phyloP scores from a whole-genome alignment of 2,797 vertebrate species.

The Darevskia mixta region DNA sequence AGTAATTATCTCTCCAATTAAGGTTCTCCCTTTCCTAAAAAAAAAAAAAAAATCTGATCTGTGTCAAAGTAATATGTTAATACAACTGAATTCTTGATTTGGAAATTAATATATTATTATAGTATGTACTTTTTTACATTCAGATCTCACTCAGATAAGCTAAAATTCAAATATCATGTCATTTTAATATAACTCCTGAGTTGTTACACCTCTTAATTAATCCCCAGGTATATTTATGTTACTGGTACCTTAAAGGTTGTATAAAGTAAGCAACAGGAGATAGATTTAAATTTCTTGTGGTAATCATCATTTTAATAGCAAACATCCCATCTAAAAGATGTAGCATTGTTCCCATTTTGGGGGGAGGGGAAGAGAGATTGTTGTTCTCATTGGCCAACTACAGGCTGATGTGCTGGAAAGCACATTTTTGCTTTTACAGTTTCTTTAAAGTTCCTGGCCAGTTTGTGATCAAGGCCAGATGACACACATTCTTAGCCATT shows the following conservation, averaged over 20 bases:
- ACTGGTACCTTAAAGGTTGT: not conserved
- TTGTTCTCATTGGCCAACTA: not conserved
- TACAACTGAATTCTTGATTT: slow-evolving; percentile 60
- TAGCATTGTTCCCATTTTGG: not conserved
- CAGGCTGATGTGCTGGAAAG: not conserved
- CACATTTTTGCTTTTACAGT: not conserved
- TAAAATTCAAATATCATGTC: slow-evolving; percentile 48
- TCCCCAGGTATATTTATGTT: not conserved
- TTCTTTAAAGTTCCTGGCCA: not conserved
- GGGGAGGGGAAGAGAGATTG: not conserved
- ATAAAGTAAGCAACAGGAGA: slow-evolving; percentile 1
- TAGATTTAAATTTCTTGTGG: not conserved
- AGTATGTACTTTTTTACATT: slow-evolving; percentile 56
- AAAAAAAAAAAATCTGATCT: not conserved
- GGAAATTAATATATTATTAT: slow-evolving; percentile 42
- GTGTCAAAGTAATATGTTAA: slow-evolving; percentile 53
- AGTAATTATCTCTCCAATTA: slow-evolving; percentile 70
- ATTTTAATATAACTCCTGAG: slow-evolving; percentile 53
- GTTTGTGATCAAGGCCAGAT: not conserved
- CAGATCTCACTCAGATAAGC: slow-evolving; percentile 56
- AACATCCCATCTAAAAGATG: not conserved
- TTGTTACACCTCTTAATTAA: not conserved
- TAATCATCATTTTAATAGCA: slow-evolving; percentile 8
- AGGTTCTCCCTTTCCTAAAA: slow-evolving; percentile 43
- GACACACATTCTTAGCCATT: not conserved